Percentiles rank a stretch among this genome's conserved stretches.
Evolutionary conservation across 1,140 invertebrate genomes (phyloP).

Genomic region (Achatina immaculata): DNA sequence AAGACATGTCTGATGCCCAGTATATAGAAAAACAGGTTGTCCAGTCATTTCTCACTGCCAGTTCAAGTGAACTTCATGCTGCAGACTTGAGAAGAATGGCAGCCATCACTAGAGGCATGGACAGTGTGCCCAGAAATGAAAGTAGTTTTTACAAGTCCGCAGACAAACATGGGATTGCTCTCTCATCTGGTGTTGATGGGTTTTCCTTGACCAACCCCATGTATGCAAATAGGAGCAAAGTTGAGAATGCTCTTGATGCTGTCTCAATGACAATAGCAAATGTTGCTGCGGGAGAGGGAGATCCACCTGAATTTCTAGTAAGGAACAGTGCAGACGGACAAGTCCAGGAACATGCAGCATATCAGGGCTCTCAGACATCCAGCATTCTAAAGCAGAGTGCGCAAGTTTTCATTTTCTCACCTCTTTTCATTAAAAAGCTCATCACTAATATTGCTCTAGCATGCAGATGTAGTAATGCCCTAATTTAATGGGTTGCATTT

Average conservation of each 20-base stretch:
- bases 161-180: background rate
- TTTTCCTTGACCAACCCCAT: background rate
- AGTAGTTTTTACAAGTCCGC: too few relatives aligned
- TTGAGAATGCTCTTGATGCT: background rate
- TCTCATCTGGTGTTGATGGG: background rate
- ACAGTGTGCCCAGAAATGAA: background rate
- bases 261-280: conserved; percentile 16
- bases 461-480: too few relatives aligned
- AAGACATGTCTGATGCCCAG: background rate
- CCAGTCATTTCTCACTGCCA: background rate
- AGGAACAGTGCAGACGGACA: background rate
- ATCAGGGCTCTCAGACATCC: background rate
- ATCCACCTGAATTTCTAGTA: background rate
- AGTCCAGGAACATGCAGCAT: background rate
- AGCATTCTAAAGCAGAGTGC: too few relatives aligned
- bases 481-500: too few relatives aligned
- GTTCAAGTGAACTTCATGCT: too few relatives aligned
- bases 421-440: too few relatives aligned
- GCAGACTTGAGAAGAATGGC: too few relatives aligned
- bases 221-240: background rate
- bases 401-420: too few relatives aligned
- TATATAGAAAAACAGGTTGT: conserved; percentile 21
- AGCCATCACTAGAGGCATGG: background rate
- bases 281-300: conserved; percentile 28
- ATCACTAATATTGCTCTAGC: too few relatives aligned